Evolutionary conservation across 2,888 invertebrate genomes (phyloP).

Genomic region (Patella pellucida): DNA sequence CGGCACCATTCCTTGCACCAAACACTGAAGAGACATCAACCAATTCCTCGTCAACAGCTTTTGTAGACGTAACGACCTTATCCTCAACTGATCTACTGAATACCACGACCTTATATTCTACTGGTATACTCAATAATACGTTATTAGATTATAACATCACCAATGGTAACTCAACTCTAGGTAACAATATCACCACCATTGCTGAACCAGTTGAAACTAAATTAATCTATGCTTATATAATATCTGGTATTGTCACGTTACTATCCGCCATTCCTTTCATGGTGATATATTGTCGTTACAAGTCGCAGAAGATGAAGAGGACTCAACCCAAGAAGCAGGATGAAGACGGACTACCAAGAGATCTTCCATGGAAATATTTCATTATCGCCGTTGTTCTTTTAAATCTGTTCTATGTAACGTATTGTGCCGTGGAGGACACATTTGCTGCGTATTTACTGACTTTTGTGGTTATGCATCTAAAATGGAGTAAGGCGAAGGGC

Average conservation of each 20-base stretch:
- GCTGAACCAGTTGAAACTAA: slow-evolving; percentile 16
- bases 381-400: slow-evolving; percentile 59
- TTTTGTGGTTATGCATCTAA: slow-evolving; percentile 62
- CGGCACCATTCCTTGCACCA: slow-evolving; percentile 69
- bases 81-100: too few species aligned
- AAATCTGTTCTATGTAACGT: slow-evolving; percentile 65
- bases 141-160: not conserved
- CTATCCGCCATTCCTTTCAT: slow-evolving; percentile 33
- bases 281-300: slow-evolving; percentile 29
- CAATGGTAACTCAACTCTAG: not conserved
- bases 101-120: too few species aligned
- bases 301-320: slow-evolving; percentile 17
- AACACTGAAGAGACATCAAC: slow-evolving; percentile 14
- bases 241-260: slow-evolving; percentile 37
- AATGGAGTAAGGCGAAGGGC: slow-evolving; percentile 59
- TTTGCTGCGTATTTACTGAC: slow-evolving; percentile 67
- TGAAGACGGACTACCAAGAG: slow-evolving; percentile 24
- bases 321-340: slow-evolving; percentile 17
- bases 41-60: not conserved
- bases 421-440: slow-evolving; percentile 69
- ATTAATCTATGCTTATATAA: slow-evolving; percentile 38
- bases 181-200: not conserved
- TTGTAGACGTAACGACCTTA: too few species aligned
- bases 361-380: slow-evolving; percentile 30
- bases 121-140: too few species aligned